A percentile compares a stretch with the other conserved stretches of the same genome.
phyloP scores from a whole-genome alignment of 2,797 vertebrate genomes.

The Taenioides sp. region DNA sequence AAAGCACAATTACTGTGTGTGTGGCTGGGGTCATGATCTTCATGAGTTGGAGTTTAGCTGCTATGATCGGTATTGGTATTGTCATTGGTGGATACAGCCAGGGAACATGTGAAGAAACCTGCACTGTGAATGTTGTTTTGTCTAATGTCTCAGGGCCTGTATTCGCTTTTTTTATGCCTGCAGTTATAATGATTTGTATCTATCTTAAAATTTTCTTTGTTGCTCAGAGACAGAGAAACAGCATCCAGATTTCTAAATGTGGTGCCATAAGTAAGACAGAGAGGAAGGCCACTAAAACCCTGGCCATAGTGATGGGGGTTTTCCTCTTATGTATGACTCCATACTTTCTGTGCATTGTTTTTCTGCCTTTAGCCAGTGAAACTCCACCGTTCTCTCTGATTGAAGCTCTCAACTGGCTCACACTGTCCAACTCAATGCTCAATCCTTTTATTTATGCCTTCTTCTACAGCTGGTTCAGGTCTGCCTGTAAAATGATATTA shows the following conservation, averaged over 20 bases:
- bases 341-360: constrained; percentile 20
- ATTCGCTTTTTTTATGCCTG: constrained; percentile 37
- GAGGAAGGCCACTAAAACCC: constrained; percentile 36
- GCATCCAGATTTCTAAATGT: constrained; percentile 4
- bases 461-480: constrained; percentile 44
- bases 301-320: constrained; percentile 17
- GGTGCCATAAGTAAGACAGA: neutral
- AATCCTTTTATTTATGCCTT: constrained; percentile 42
- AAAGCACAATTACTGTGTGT: constrained; percentile 17
- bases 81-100: neutral
- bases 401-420: constrained; percentile 8
- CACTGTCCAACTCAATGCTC: constrained; percentile 12
- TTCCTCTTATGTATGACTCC: constrained; percentile 25
- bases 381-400: constrained; percentile 9
- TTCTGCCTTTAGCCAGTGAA: constrained; percentile 5
- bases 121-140: neutral
- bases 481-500: constrained; percentile 27
- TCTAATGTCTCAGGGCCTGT: neutral
- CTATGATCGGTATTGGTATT: neutral
- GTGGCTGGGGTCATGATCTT: neutral
- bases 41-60: neutral
- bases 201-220: constrained; percentile 4
- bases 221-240: constrained; percentile 5
- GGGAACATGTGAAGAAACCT: constrained; percentile 3
- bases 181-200: constrained; percentile 9